These are phyloP conservation scores for Mionectes macconnelli DNA, from an alignment of 2,113 vertebrate species.

Conservation along the genomic window DNA sequence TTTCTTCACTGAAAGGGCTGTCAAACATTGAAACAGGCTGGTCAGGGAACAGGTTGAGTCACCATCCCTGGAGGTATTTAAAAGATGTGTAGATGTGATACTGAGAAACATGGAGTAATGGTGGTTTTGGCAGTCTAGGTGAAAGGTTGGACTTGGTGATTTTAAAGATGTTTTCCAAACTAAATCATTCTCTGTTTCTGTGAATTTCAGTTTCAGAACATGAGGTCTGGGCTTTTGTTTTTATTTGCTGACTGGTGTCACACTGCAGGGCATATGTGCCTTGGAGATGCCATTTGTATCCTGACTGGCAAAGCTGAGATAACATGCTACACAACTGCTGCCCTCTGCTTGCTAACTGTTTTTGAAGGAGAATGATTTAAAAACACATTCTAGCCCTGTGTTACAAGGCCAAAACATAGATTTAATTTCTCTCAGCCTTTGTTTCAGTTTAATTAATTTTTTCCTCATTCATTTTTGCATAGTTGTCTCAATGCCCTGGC, in stretches of 20 bases:
- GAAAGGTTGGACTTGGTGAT: not conserved
- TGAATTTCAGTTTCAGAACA: not conserved
- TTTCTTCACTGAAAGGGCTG: not conserved
- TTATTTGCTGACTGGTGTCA: not conserved
- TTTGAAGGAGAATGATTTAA: not conserved
- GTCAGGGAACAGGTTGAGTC: not conserved
- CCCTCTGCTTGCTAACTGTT: not conserved
- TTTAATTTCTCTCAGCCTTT: not conserved
- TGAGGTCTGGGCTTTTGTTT: not conserved
- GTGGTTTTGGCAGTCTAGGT: not conserved
- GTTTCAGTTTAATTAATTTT: constrained; percentile 25
- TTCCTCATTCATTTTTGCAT: not conserved
- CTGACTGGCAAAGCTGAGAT: not conserved
- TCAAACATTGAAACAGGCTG: not conserved
- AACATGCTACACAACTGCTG: not conserved
- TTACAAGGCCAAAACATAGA: not conserved
- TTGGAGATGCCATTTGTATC: not conserved
- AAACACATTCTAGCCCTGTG: not conserved
- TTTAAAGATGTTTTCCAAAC: not conserved
- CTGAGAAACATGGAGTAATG: not conserved
- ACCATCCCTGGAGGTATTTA: not conserved
- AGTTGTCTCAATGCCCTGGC: not conserved
- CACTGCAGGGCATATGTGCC: not conserved
- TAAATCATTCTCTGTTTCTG: not conserved
- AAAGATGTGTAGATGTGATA: fast-evolving